Evolutionary conservation across 2,113 vertebrate genomes (phyloP), one percentile per base, ranked within the genome.

Genomic region (Danionella cerebrum): DNA sequence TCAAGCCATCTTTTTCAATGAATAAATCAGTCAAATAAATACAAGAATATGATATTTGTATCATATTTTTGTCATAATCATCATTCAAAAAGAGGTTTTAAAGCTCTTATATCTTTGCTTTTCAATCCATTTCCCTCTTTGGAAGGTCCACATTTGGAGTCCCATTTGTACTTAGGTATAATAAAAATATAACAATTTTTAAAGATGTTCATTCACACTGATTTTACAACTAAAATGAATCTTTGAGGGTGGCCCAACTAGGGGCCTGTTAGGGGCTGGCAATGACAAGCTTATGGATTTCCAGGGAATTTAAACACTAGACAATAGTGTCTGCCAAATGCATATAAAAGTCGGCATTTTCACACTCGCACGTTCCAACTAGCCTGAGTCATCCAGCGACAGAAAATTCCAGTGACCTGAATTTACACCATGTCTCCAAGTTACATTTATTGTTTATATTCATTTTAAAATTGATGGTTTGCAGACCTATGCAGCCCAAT

Each of bases 41-140:
- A n/a, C n/a, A n/a, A n/a, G n/a, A n/a, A n/a, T n/a, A n/a, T n/a
- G n/a, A n/a, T n/a, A n/a, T n/a, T n/a, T n/a, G n/a, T n/a, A n/a
- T n/a, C n/a, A n/a, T n/a, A n/a, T n/a, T n/a, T n/a, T n/a, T n/a
- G n/a, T n/a, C n/a, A n/a, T n/a, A n/a, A n/a, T n/a, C n/a, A n/a
- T n/a, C n/a, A n/a, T n/a, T n/a, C n/a, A n/a, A n/a, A n/a, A n/a
- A n/a, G n/a, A n/a, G n/a, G n/a, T n/a, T n/a, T n/a, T n/a, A 6
- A 45, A 38, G 39, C 19, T 19, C 5, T 36, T 14, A 25, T 31
- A 39, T 47, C 24, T 5, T 48, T 25, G 41, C 42, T 47, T 8
- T 50, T 66, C 80, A 76, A 78, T 76, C 63, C 73, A 70, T 69
- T 85, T 38, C 82, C 70, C 70, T 2, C 44, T 66, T 58, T 60